These are phyloP conservation scores for Hypena proboscidalis DNA, from an alignment of 2,888 invertebrate genomes.

Conservation along the genomic window DNA sequence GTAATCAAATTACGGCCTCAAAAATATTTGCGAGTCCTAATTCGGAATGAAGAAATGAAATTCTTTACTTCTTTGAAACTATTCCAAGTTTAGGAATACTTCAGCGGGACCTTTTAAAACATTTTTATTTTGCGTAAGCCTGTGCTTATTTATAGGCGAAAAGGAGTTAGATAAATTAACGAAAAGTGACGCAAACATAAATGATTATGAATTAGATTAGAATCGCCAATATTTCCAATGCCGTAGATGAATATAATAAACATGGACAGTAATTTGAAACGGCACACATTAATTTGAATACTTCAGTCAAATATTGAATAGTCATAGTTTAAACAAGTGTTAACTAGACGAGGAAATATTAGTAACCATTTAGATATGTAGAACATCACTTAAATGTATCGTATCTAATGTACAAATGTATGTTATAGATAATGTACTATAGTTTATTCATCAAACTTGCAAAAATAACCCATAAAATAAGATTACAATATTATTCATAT, in stretches of 20 bases:
- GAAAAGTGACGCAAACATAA: constrained; percentile 24
- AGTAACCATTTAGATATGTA: constrained; percentile 11
- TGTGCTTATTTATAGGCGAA: too few relatives aligned
- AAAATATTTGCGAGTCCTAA: constrained; percentile 14
- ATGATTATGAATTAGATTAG: constrained; percentile 39
- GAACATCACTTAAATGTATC: neutral
- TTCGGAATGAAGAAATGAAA: constrained; percentile 11
- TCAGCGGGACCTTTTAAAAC: constrained; percentile 1
- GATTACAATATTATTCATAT: too few relatives aligned
- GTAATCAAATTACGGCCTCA: constrained; percentile 16
- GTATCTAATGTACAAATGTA: too few relatives aligned
- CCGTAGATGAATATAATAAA: constrained; percentile 13
- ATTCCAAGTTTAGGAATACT: constrained; percentile 10
- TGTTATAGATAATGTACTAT: too few relatives aligned
- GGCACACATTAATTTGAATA: constrained; percentile 10
- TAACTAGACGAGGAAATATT: constrained; percentile 7
- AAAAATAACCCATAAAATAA: too few relatives aligned
- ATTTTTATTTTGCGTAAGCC: constrained; percentile 1
- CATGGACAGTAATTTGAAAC: constrained; percentile 3
- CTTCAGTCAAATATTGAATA: constrained; percentile 12
- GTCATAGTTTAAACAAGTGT: constrained; percentile 20
- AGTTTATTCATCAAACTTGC: too few relatives aligned
- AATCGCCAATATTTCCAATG: constrained; percentile 21
- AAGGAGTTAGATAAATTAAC: too few relatives aligned
- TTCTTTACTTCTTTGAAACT: constrained; percentile 20